Evolutionary conservation across 2,113 vertebrate genomes (phyloP).

Genomic region (Dipodomys ordii): DNA sequence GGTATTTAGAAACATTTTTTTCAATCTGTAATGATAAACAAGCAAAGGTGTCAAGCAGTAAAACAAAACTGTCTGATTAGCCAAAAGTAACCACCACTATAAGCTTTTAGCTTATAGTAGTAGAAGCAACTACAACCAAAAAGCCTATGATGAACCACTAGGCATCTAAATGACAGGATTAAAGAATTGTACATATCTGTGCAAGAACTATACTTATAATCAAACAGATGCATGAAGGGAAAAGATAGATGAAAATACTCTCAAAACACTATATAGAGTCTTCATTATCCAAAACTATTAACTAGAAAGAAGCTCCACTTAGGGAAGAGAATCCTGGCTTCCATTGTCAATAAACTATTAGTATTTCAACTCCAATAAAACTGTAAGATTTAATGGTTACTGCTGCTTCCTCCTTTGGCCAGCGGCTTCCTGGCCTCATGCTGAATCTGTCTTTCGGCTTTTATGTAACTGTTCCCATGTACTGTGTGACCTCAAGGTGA

Average conservation of each 20-base stretch:
- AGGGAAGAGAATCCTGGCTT: background rate
- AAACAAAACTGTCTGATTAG: background rate
- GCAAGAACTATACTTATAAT: background rate
- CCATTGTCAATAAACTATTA: background rate
- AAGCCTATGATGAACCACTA: background rate
- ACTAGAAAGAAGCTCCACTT: background rate
- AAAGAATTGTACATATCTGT: background rate
- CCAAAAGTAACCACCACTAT: background rate
- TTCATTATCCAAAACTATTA: background rate
- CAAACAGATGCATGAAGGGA: background rate
- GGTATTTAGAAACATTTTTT: background rate
- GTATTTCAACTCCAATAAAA: background rate
- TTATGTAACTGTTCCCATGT: background rate
- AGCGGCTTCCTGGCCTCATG: background rate
- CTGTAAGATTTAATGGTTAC: background rate
- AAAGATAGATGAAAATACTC: background rate
- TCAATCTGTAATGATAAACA: background rate
- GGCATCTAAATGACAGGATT: background rate
- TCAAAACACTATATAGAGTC: background rate
- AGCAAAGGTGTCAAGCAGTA: background rate
- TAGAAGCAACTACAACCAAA: background rate
- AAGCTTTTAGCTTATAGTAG: background rate
- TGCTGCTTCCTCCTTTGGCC: background rate
- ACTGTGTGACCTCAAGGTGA: conserved; percentile 72
- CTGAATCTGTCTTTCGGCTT: background rate